A percentile compares a stretch with the other conserved stretches of the same genome.
These are phyloP conservation scores for Phylloscopus trochiloides DNA, from an alignment of 2,113 vertebrate genomes.

Conservation along the genomic window DNA sequence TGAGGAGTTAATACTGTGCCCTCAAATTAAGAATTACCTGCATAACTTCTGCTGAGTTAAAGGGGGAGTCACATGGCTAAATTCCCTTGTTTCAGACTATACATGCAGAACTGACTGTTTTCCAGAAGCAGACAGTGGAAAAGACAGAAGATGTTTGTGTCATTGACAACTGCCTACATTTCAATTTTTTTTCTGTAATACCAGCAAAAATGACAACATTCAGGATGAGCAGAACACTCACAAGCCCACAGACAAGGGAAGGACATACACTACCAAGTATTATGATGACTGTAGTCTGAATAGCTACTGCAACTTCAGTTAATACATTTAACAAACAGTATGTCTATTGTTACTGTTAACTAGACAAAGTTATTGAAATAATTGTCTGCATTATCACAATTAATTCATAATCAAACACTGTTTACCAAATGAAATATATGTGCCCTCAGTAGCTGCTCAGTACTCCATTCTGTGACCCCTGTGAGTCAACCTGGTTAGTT, in stretches of 20 bases:
- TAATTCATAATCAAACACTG: constrained; percentile 7
- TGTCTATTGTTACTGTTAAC: neutral
- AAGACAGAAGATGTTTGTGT: neutral
- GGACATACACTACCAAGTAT: neutral
- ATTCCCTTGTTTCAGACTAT: neutral
- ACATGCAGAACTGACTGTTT: constrained; percentile 12
- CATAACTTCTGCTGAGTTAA: neutral
- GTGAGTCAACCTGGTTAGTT: neutral
- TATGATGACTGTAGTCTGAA: neutral
- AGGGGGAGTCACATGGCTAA: neutral
- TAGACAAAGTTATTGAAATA: constrained; percentile 32
- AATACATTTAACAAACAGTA: constrained; percentile 31
- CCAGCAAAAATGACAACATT: neutral
- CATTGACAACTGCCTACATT: constrained; percentile 31
- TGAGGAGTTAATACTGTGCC: neutral
- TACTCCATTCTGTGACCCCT: neutral
- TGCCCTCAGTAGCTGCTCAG: neutral
- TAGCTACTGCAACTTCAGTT: constrained; percentile 7
- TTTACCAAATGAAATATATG: neutral
- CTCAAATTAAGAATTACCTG: neutral
- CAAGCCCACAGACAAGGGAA: neutral
- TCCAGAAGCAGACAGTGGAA: constrained; percentile 14
- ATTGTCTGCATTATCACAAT: constrained; percentile 24
- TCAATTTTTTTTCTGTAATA: constrained; percentile 6
- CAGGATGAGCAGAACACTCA: neutral